phyloP scores from a whole-genome alignment of 2,888 invertebrate species.

The Rutpela maculata region DNA sequence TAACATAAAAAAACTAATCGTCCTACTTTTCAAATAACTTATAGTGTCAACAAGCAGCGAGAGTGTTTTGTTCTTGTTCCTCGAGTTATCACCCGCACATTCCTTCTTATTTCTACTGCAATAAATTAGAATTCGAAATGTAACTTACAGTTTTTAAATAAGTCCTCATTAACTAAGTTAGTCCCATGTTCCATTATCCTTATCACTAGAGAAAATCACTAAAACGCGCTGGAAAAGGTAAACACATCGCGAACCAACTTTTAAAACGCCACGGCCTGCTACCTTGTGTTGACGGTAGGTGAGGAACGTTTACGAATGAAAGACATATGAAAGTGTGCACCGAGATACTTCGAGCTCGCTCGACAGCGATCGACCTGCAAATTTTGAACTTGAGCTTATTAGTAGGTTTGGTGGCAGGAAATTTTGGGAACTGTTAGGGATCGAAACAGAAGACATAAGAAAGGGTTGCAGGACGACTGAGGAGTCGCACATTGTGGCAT shows the following conservation, averaged over 20 bases:
- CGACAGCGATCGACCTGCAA: slow-evolving; percentile 30
- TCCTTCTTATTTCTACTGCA: background rate
- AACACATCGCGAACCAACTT: slow-evolving; percentile 36
- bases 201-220: slow-evolving; percentile 43
- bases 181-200: slow-evolving; percentile 50
- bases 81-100: background rate
- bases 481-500: no score
- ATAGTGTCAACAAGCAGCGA: background rate
- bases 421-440: background rate
- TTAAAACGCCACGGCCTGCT: slow-evolving; percentile 31
- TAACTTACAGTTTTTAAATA: slow-evolving; percentile 50
- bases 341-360: slow-evolving; percentile 23
- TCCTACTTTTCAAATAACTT: background rate
- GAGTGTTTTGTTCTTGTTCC: slow-evolving; percentile 32
- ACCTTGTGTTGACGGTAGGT: slow-evolving; percentile 40
- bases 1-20: background rate
- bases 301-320: slow-evolving; percentile 56
- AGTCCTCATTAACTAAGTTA: slow-evolving; percentile 46
- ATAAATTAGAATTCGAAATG: background rate
- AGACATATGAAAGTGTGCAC: slow-evolving; percentile 60
- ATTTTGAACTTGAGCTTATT: slow-evolving; percentile 37
- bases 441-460: background rate
- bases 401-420: background rate
- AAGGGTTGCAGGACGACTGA: background rate
- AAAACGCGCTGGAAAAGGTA: slow-evolving; percentile 26